Base-by-base conservation (phyloP, 2,797 vertebrate species). In the Gadopsis marmoratus region DNA sequence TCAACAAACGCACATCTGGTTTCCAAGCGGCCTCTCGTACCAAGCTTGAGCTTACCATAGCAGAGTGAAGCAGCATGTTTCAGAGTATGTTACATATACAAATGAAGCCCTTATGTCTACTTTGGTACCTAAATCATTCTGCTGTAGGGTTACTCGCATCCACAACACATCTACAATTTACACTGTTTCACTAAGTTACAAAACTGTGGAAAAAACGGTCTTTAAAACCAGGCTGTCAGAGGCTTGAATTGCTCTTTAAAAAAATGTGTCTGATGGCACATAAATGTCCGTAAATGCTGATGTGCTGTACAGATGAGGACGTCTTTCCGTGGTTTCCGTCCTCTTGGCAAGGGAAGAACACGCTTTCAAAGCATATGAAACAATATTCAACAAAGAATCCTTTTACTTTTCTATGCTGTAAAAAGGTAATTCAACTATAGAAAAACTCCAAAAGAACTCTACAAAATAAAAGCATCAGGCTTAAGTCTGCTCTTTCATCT, bases 391-490 rank as follows among this genome's bases (percentile, higher is more conserved):
- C 51, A 76, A 68, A 74, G 29, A 78, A 47, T 76, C 78, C 33
- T 81, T 90, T 90, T 81, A 89, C 79, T 66, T 64, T 74, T 71
- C 81, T 92, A 92, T 88, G 84, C 53, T 75, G 88, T 89, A 92
- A 89, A 93, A 92, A 90, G 83, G 64, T 73, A 76, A 68, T 83
- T 87, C 61, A 88, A 81, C 84, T 86, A 86, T 85, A 86, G 74
- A 85, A 86, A 83, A 87, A 90, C 65, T 78, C 75, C 81, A 87
- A 84, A 88, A 53, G 69, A 68, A 84, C 85, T 96, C 94, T 96
- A 91, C 93, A 93, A 83, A 85, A 80, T 90, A 48, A 93, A 92
- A 91, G 85, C 88, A 79, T 87, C 80, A 65, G 73, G 80, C 26
- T 66, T 90, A 91, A 93, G 94, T 93, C 92, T 93, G 91, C 79